Base-by-base conservation (phyloP, 2,113 vertebrate species). In the Todiramphus chloris region DNA sequence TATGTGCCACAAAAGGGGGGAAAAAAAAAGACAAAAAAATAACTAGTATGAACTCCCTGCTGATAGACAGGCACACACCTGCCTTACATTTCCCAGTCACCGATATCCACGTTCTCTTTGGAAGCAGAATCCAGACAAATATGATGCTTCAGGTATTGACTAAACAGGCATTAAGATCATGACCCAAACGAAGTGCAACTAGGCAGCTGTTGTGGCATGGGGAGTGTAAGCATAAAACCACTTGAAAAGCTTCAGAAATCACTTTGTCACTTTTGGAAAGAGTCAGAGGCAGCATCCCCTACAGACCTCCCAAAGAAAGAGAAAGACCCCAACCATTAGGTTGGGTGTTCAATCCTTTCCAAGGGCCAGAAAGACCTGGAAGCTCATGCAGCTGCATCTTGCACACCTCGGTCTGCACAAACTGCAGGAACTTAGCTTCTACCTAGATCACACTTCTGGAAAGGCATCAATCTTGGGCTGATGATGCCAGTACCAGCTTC, bases 41-140 rank as follows among this genome's bases (percentile, higher is more conserved):
- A 83, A 51, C 56, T 50, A 33, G 8, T 53, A 33, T 8, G 16
- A 94, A 78, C 35, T 93, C 90, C 64, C 76, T 84, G 48, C 27
- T 78, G 68, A 59, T 8, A 83, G 70, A 51, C 35, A 72, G 17
- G 46, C 68, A 72, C 92, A 89, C 93, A 94, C 68, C 93, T 97
- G 93, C 90, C 62, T 92, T 37, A 14, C 33, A 7, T 72, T 89
- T 73, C 64, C 83, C 76, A 0, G 0, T 33, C 10, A 14, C n/a
- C 64, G 87, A 63, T 46, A 58, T 10, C 25, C 35, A 1, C 3
- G 35, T 6, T 76, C 0, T 0, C 21, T 68, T 46, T 68, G 59
- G 79, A 89, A 77, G 43, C 18, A 74, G 46, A 51, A 68, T 31
- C 55, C 76, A 76, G 41, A 27, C 55, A 73, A 88, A 80, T 14